Evolutionary conservation across 2,888 invertebrate species (phyloP).

Genomic region (Habrosyne pyritoides): DNA sequence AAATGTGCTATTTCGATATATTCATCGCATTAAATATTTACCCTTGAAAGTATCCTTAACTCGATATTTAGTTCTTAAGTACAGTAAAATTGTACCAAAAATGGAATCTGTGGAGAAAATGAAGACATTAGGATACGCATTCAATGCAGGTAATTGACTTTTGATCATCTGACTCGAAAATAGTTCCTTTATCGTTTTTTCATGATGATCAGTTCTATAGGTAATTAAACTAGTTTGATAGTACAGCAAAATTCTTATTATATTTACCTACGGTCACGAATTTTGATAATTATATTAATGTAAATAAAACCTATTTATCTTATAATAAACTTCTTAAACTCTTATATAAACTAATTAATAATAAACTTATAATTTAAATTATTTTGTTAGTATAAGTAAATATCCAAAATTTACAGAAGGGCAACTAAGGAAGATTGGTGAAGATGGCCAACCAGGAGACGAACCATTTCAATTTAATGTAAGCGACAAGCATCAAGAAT

Average conservation of each 20-base stretch:
- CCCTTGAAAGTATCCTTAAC: background rate
- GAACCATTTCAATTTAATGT: constrained; percentile 86
- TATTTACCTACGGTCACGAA: too few relatives aligned
- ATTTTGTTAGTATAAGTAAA: too few relatives aligned
- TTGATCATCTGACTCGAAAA: too few relatives aligned
- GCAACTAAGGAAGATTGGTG: constrained; percentile 84
- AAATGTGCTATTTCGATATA: background rate
- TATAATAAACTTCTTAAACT: too few relatives aligned
- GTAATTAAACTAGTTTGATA: too few relatives aligned
- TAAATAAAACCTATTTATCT: too few relatives aligned
- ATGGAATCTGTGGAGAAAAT: constrained; percentile 68
- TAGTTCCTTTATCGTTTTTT: too few relatives aligned
- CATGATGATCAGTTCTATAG: too few relatives aligned
- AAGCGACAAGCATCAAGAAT: constrained; percentile 84
- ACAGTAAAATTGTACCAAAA: constrained; percentile 13
- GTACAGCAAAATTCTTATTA: too few relatives aligned
- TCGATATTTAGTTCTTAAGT: constrained; percentile 1
- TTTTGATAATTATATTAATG: too few relatives aligned
- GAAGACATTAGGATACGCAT: constrained; percentile 81
- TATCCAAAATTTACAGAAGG: constrained; percentile 77
- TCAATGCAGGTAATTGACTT: constrained; percentile 73
- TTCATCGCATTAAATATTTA: background rate
- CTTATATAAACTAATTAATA: too few relatives aligned
- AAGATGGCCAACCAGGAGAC: constrained; percentile 71
- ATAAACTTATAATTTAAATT: too few relatives aligned